Conservation (phyloP, 2,888 invertebrate genomes). For the Tyria jacobaeae region DNA sequence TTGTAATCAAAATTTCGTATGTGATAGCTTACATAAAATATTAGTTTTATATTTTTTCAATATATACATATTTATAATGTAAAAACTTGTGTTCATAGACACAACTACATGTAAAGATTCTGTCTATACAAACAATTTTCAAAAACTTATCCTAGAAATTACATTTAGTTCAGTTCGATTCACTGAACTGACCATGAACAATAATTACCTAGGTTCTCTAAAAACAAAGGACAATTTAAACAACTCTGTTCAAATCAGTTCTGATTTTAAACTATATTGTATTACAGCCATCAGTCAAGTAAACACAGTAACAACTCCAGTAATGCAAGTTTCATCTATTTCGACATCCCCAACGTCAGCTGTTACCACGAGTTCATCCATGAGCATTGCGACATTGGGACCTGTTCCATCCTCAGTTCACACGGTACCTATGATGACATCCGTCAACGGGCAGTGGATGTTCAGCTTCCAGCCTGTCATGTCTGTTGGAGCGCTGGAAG, state of each 20-base stretch:
- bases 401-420: constrained; percentile 69
- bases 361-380: constrained; percentile 23
- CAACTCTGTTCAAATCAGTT: neutral
- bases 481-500: constrained; percentile 77
- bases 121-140: too few relatives aligned
- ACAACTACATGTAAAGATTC: too few relatives aligned
- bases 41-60: too few relatives aligned
- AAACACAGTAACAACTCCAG: constrained; percentile 63
- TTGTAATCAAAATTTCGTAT: too few relatives aligned
- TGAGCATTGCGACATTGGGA: constrained; percentile 43
- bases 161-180: too few relatives aligned
- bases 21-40: too few relatives aligned
- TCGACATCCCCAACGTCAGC: constrained; percentile 29
- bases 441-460: constrained; percentile 82
- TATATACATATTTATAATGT: too few relatives aligned
- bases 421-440: constrained; percentile 77
- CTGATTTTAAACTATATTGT: neutral
- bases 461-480: constrained; percentile 80
- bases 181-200: too few relatives aligned
- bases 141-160: too few relatives aligned
- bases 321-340: constrained; percentile 47
- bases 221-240: too few relatives aligned
- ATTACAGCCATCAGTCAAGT: constrained; percentile 58
- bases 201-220: too few relatives aligned
- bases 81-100: too few relatives aligned